Percentiles rank a stretch among this genome's conserved stretches.
Evolutionary conservation across 2,113 vertebrate species (phyloP).

Genomic region (Trogon melanurus): DNA sequence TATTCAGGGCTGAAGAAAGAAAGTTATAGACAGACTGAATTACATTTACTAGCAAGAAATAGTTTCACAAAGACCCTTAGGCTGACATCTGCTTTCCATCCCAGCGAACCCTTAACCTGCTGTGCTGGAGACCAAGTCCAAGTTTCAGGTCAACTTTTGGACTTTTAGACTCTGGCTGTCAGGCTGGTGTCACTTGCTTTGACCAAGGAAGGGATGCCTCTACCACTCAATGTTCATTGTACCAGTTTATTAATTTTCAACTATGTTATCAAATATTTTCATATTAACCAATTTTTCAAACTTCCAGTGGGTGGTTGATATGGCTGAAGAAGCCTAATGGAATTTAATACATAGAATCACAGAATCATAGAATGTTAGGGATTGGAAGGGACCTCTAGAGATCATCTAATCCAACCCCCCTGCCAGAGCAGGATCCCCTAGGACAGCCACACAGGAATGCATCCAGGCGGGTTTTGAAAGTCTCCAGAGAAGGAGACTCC

Average conservation of each 20-base stretch:
- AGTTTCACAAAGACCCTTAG: not conserved
- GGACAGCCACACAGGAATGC: too few relatives aligned
- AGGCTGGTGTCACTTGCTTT: not conserved
- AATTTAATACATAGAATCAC: too few relatives aligned
- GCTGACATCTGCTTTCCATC: not conserved
- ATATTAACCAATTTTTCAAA: not conserved
- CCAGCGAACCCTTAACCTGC: not conserved
- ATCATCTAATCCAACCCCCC: too few relatives aligned
- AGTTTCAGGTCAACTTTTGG: not conserved
- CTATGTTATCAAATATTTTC: not conserved
- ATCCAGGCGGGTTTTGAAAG: too few relatives aligned
- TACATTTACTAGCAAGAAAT: not conserved
- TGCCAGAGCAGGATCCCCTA: too few relatives aligned
- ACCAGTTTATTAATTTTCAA: not conserved
- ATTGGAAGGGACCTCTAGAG: too few relatives aligned
- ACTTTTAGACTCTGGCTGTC: not conserved
- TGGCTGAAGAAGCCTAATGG: not conserved
- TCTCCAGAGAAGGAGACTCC: too few relatives aligned
- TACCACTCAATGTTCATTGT: too few relatives aligned
- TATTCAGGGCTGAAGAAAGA: not conserved
- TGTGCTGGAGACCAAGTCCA: not conserved
- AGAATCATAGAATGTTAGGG: too few relatives aligned
- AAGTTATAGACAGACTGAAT: not conserved
- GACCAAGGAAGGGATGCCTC: not conserved
- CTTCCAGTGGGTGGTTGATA: not conserved